Evolutionary conservation across 2,113 vertebrate genomes (phyloP), one percentile per base, ranked within the genome.

Genomic region (Lagopus leucura): DNA sequence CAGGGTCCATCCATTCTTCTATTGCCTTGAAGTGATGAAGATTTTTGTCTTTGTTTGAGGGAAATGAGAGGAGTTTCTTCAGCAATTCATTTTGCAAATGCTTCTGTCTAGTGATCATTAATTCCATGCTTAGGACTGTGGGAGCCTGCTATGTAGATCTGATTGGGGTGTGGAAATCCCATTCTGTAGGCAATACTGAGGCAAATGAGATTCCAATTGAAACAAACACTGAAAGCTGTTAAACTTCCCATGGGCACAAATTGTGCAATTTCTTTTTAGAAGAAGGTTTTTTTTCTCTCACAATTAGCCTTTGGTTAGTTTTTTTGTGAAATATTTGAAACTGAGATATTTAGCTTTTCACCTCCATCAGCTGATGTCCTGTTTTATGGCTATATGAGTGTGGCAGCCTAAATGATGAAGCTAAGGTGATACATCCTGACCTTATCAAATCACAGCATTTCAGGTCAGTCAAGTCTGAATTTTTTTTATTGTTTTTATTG

Each of bases 401-500:
- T 27, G 54, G 27, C 79, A 69, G 54, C 85, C 54, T 66, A 74
- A 94, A 82, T 82, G 54, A 13, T 80, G 78, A 79, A 85, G 66
- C 63, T 40, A 57, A 88, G 76, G 32, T 67, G 86, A 67, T 88
- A 48, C 47, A 52, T 88, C 88, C 86, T 90, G 86, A 93, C 92
- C 88, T 83, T 86, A 71, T 52, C 57, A 78, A 34, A 40, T 60
- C 20, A 40, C 65, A 52, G 28, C 47, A 88, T 92, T 86, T 38
- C 55, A 55, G 38, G 54, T 42, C 72, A 95, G 79, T 83, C 65
- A 52, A 67, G 28, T 78, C 61, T 40, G 57, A 93, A 81, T 77
- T 85, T 27, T 54, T 92, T 54, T 73, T 48, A 89, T 80, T 8
- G 40, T 94, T 92, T 94, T 88, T 91, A 77, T 73, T 80, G 75